phyloP scores from a whole-genome alignment of 2,888 invertebrate genomes.

The Oscheius sp. region DNA sequence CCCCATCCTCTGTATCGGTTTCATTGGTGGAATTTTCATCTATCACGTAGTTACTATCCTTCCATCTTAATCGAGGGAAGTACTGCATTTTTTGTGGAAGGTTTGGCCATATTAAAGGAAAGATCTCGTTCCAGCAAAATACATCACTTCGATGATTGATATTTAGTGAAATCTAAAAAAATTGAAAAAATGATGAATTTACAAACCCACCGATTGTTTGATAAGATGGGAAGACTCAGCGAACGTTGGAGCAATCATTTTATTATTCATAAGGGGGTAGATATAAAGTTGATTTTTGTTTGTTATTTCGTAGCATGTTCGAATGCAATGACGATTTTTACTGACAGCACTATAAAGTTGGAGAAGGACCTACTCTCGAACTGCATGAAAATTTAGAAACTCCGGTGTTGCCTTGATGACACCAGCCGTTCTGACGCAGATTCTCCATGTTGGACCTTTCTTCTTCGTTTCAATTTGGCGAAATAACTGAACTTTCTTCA shows the following conservation, averaged over 20 bases:
- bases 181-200: too few relatives aligned
- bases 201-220: not conserved
- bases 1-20: not conserved
- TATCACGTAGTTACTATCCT: not conserved
- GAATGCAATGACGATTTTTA: not conserved
- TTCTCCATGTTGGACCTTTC: not conserved
- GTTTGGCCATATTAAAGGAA: not conserved
- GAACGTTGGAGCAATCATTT: not conserved
- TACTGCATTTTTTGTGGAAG: not conserved
- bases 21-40: not conserved
- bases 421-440: not conserved
- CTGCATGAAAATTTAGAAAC: not conserved
- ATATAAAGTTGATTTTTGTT: not conserved
- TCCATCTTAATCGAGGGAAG: not conserved
- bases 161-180: too few relatives aligned
- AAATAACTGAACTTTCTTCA: not conserved
- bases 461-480: not conserved
- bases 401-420: not conserved
- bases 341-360: not conserved
- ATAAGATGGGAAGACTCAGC: not conserved
- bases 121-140: not conserved
- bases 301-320: constrained; percentile 5
- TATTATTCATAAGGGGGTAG: not conserved
- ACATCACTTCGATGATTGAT: too few relatives aligned
- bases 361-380: not conserved